These are phyloP conservation scores for Alsophila aescularia DNA, from an alignment of 2,888 invertebrate species.

Conservation along the genomic window DNA sequence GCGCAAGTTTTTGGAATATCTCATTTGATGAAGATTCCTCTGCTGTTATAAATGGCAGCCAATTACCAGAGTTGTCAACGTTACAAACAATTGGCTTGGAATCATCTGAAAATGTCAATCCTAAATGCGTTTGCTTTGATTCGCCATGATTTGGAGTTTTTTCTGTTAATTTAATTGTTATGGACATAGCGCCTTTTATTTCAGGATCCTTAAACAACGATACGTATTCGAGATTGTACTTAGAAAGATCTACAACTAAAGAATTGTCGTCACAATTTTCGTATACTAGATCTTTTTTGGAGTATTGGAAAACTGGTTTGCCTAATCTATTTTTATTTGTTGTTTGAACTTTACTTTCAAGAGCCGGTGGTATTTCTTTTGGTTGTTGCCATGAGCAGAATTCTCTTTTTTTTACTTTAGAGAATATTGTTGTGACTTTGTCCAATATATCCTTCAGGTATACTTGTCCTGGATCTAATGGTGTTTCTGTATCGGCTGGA, in stretches of 20 bases:
- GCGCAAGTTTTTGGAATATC: constrained; percentile 32
- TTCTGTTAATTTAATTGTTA: constrained; percentile 61
- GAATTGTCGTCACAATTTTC: constrained; percentile 54
- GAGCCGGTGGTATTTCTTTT: constrained; percentile 28
- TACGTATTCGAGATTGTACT: constrained; percentile 62
- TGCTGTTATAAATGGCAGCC: constrained; percentile 35
- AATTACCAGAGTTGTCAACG: constrained; percentile 37
- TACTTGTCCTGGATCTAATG: constrained; percentile 53
- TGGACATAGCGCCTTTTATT: constrained; percentile 51
- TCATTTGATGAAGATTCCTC: constrained; percentile 36
- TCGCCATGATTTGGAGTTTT: constrained; percentile 45
- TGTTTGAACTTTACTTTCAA: constrained; percentile 28
- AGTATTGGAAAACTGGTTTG: constrained; percentile 40
- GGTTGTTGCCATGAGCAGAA: constrained; percentile 19
- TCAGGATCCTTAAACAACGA: constrained; percentile 54
- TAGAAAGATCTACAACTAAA: constrained; percentile 61
- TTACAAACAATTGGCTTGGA: constrained; percentile 27
- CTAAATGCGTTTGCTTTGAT: constrained; percentile 46
- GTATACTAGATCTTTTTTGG: constrained; percentile 43
- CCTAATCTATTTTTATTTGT: constrained; percentile 44
- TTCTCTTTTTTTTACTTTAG: constrained; percentile 45
- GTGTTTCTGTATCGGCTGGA: constrained; percentile 26
- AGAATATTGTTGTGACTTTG: constrained; percentile 63
- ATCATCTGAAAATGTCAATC: constrained; percentile 51
- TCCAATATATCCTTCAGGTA: constrained; percentile 64